phyloP scores from a whole-genome alignment of 2,113 vertebrate genomes.

The Pandion haliaetus region DNA sequence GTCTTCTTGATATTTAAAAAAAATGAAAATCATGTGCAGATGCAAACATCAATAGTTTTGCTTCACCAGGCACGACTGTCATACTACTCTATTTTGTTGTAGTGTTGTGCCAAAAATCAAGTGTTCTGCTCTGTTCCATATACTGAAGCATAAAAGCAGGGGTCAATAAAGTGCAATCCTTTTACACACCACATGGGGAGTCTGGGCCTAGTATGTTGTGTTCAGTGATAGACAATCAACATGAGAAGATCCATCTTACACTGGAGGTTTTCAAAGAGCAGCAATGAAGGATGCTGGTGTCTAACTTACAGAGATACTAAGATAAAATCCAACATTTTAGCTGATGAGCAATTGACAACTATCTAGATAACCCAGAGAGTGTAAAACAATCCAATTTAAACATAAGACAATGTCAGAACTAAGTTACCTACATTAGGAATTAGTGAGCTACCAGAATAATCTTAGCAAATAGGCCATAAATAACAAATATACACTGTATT shows the following conservation, averaged over 20 bases:
- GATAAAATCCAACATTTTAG: background rate
- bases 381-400: background rate
- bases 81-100: background rate
- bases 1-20: background rate
- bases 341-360: background rate
- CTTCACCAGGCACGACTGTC: background rate
- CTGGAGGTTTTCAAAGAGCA: background rate
- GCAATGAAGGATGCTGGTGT: background rate
- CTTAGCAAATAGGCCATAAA: background rate
- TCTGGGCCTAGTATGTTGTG: background rate
- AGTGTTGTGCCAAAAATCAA: background rate
- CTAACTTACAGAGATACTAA: background rate
- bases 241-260: background rate
- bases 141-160: background rate
- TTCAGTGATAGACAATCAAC: background rate
- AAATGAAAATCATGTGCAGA: background rate
- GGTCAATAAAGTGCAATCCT: background rate
- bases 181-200: background rate
- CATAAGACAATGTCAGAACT: background rate
- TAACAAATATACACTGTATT: background rate
- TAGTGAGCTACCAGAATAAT: background rate
- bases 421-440: background rate
- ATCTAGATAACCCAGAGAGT: background rate
- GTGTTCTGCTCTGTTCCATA: background rate
- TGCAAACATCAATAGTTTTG: background rate